phyloP scores from a whole-genome alignment of 2,797 vertebrate genomes.

The Ficedula albicollis region DNA sequence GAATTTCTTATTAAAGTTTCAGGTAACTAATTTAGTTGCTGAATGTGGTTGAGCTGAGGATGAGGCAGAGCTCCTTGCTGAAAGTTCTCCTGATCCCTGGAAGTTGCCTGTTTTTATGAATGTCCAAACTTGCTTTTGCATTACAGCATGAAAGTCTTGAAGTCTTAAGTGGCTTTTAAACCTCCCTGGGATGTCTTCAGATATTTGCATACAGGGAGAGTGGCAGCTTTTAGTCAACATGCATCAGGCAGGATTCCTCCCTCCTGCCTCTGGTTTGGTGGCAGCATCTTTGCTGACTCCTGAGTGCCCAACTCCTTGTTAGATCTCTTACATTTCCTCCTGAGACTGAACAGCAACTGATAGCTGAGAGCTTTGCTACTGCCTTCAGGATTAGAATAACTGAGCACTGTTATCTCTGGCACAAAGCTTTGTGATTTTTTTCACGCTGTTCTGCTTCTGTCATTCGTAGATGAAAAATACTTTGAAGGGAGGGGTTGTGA shows the following conservation, averaged over 20 bases:
- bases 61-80: not conserved
- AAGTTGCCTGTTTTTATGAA: not conserved
- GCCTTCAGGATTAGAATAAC: not conserved
- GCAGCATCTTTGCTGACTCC: not conserved
- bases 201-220: not conserved
- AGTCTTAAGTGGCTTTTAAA: not conserved
- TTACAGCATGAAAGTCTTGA: not conserved
- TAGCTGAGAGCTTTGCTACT: not conserved
- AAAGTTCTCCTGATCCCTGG: not conserved
- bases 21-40: not conserved
- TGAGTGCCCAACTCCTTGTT: not conserved
- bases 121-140: not conserved
- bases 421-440: not conserved
- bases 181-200: not conserved
- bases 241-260: not conserved
- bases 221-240: not conserved
- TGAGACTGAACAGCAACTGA: not conserved
- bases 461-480: not conserved
- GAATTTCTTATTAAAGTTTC: not conserved
- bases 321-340: not conserved
- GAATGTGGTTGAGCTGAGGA: not conserved
- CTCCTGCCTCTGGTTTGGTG: not conserved
- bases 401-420: not conserved
- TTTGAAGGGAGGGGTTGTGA: not conserved
- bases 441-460: not conserved